A percentile compares a stretch with the other conserved stretches of the same genome.
Evolutionary conservation across 2,113 vertebrate genomes (phyloP).

Genomic region (Ardeotis arabs): DNA sequence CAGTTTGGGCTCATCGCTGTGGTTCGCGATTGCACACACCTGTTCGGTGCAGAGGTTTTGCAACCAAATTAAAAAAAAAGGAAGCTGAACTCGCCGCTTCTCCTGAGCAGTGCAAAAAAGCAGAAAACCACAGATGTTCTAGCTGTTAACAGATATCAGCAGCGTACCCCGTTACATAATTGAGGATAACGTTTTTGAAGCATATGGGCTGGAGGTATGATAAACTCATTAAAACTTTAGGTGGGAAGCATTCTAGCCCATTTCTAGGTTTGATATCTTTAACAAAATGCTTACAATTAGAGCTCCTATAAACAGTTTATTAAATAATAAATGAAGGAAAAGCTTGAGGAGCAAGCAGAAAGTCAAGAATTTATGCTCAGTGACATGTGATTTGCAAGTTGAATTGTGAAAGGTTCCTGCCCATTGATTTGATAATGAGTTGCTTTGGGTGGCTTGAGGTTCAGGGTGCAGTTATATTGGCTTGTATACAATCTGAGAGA

Average conservation of each 20-base stretch:
- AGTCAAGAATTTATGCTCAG: conserved; percentile 10
- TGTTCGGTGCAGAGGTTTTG: conserved; percentile 85
- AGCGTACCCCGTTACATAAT: conserved; percentile 84
- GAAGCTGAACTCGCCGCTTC: conserved; percentile 82
- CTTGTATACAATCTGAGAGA: conserved; percentile 21
- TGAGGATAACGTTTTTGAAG: conserved; percentile 84
- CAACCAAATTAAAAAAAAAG: conserved; percentile 82
- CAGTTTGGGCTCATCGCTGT: conserved; percentile 83
- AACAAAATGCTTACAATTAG: conserved; percentile 79
- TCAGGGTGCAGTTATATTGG: background rate
- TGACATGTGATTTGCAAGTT: background rate
- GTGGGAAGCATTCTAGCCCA: conserved; percentile 72
- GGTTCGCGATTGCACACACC: conserved; percentile 88
- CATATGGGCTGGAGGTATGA: conserved; percentile 83
- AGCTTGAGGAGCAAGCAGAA: conserved; percentile 35
- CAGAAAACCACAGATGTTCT: conserved; percentile 86
- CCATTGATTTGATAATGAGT: conserved; percentile 48
- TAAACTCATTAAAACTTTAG: conserved; percentile 82
- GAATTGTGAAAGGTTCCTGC: conserved; percentile 27
- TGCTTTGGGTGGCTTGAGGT: conserved; percentile 34
- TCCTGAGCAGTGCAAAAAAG: conserved; percentile 80
- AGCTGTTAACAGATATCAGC: conserved; percentile 88
- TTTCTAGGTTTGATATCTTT: conserved; percentile 67
- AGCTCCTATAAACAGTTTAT: conserved; percentile 70
- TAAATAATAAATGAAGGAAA: conserved; percentile 79